These are phyloP conservation scores for Drosophila mimetica DNA, from an alignment of 2,888 invertebrate species.

Conservation along the genomic window DNA sequence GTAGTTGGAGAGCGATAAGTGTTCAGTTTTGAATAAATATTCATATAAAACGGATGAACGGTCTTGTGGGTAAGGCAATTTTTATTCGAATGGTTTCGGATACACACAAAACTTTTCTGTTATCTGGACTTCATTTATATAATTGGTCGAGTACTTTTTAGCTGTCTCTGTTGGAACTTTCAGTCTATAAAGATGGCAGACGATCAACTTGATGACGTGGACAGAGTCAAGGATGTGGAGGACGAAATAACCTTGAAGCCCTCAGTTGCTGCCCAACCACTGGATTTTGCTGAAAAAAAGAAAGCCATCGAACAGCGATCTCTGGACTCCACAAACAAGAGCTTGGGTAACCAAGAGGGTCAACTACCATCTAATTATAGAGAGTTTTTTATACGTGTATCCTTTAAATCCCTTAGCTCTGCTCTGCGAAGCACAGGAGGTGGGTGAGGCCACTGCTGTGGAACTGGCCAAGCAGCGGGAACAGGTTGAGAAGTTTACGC, in stretches of 20 bases:
- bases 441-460: slow-evolving; percentile 96
- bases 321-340: slow-evolving; percentile 91
- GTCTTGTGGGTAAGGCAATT: too few species aligned
- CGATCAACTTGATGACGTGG: slow-evolving; percentile 75
- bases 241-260: slow-evolving; percentile 52
- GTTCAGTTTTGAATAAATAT: slow-evolving; percentile 58
- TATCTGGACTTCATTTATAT: not conserved
- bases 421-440: slow-evolving; percentile 95
- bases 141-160: not conserved
- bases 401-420: slow-evolving; percentile 85
- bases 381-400: slow-evolving; percentile 38
- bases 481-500: slow-evolving; percentile 94
- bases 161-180: not conserved
- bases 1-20: slow-evolving; percentile 41
- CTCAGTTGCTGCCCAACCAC: slow-evolving; percentile 86
- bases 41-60: slow-evolving; percentile 8
- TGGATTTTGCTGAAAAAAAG: slow-evolving; percentile 89
- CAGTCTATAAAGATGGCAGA: slow-evolving; percentile 19
- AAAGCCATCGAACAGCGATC: slow-evolving; percentile 93
- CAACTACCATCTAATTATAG: slow-evolving; percentile 16
- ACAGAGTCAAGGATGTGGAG: slow-evolving; percentile 86
- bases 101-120: not conserved
- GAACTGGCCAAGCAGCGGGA: slow-evolving; percentile 96
- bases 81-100: not conserved
- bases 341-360: slow-evolving; percentile 85